A percentile compares a stretch with the other conserved stretches of the same genome.
Conservation (phyloP, 2,888 invertebrate species). For the Pseudeuparius sepicola region DNA sequence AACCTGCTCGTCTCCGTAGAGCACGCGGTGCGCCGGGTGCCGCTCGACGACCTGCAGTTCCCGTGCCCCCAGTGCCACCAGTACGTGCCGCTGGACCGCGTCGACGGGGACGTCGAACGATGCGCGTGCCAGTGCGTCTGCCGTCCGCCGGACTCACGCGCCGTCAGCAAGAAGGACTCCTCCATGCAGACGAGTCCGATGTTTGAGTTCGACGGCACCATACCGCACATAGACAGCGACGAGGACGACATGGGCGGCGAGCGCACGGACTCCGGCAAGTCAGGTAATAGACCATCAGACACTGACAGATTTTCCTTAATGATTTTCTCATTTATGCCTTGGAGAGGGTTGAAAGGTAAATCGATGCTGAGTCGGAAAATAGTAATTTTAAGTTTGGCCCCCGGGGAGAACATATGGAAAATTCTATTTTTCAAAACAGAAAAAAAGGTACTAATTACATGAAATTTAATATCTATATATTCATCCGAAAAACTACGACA, state of each 20-base stretch:
- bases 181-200: conserved; percentile 45
- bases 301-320: no score
- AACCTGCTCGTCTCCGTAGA: conserved; percentile 58
- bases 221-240: conserved; percentile 65
- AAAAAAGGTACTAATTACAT: no score
- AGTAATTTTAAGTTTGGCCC: no score
- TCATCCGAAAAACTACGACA: no score
- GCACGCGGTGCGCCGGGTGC: conserved; percentile 52
- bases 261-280: conserved; percentile 35
- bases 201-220: conserved; percentile 56
- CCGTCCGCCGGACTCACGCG: conserved; percentile 28
- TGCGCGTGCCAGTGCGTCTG: conserved; percentile 39
- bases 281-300: no score
- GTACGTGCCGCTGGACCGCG: conserved; percentile 37
- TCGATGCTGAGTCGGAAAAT: no score
- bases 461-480: no score
- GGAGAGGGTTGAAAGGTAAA: no score
- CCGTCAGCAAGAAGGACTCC: conserved; percentile 37
- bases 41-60: conserved; percentile 53
- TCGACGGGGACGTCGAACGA: conserved; percentile 28
- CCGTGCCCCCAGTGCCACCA: conserved; percentile 45
- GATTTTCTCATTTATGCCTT: no score
- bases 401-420: no score
- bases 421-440: no score
- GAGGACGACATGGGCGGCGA: conserved; percentile 46